Percentiles rank a stretch among this genome's conserved stretches.
These are phyloP conservation scores for Hirtodrosophila cameraria DNA, from an alignment of 2,888 invertebrate genomes.

Conservation along the genomic window DNA sequence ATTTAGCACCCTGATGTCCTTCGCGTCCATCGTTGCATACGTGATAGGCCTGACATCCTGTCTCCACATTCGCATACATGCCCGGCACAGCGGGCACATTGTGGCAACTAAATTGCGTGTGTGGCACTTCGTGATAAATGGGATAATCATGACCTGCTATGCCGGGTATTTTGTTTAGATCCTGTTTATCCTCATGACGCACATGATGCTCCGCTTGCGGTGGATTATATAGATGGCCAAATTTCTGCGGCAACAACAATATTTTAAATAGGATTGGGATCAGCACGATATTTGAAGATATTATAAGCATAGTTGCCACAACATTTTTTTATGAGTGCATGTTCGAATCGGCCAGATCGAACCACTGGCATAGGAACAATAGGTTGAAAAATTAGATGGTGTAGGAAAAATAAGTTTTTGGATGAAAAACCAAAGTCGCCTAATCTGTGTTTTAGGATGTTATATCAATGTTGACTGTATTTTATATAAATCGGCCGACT, in stretches of 20 bases:
- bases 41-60: conserved; percentile 95
- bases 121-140: conserved; percentile 90
- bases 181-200: conserved; percentile 85
- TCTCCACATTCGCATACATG: conserved; percentile 95
- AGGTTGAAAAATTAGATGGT: too few relatives aligned
- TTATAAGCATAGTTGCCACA: too few relatives aligned
- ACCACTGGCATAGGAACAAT: too few relatives aligned
- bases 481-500: too few relatives aligned
- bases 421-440: too few relatives aligned
- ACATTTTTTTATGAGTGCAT: too few relatives aligned
- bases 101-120: conserved; percentile 91
- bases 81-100: conserved; percentile 92
- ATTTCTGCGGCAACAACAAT: conserved; percentile 71
- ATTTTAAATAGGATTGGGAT: too few relatives aligned
- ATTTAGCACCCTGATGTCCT: conserved; percentile 92
- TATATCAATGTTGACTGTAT: too few relatives aligned
- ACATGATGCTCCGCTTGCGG: conserved; percentile 64
- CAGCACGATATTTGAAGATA: too few relatives aligned
- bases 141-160: conserved; percentile 92
- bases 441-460: too few relatives aligned
- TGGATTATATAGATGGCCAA: conserved; percentile 81
- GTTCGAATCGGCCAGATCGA: too few relatives aligned
- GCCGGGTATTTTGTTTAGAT: conserved; percentile 92
- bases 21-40: conserved; percentile 94
- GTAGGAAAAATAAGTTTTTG: too few relatives aligned